Base-by-base conservation (phyloP, 2,797 vertebrate genomes). In the Chanos chanos region DNA sequence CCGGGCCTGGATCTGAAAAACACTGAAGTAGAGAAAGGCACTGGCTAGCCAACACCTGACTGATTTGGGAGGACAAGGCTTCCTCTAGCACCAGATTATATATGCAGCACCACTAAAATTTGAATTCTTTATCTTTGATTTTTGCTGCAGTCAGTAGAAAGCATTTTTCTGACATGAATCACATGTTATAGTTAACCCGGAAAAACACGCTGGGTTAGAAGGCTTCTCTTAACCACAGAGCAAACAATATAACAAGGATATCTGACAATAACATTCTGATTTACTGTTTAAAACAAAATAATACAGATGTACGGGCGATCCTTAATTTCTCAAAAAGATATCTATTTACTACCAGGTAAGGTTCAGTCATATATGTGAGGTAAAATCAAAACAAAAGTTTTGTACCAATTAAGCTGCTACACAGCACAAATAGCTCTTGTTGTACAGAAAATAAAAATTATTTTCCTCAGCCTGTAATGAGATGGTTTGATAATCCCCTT, bases 21-120 rank as follows among this genome's bases (percentile, higher is more conserved):
- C 40, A 64, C 68, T 85, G 75, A 85, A 85, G 84, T 80, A 80
- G 52, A 77, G 30, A 18, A 76, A 63, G 77, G 80, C 77, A 81
- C 75, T 78, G 56, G 74, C 77, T 77, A 37, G 73, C 79, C 77
- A 78, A 77, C 62, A 77, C 77, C 75, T 45, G 74, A 78, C 64
- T 10, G 33, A 47, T 49, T 75, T 22, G 60, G 55, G 63, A 75
- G 67, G 68, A 69, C 39, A 24, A 48, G 30, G 22, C 19, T 48
- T 68, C 63, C 24, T 73, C 3, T 75, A 88, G 87, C 87, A 87
- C 86, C 82, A 74, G 64, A 33, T 71, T 53, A 53, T 62, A 65
- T 31, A 64, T 71, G 67, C 63, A 80, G 68, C 71, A 77, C 62
- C 69, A 60, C 37, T 54, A 44, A 24, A 61, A 44, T 49, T 3